phyloP scores from a whole-genome alignment of 2,113 vertebrate genomes.

The Falco punctatus region DNA sequence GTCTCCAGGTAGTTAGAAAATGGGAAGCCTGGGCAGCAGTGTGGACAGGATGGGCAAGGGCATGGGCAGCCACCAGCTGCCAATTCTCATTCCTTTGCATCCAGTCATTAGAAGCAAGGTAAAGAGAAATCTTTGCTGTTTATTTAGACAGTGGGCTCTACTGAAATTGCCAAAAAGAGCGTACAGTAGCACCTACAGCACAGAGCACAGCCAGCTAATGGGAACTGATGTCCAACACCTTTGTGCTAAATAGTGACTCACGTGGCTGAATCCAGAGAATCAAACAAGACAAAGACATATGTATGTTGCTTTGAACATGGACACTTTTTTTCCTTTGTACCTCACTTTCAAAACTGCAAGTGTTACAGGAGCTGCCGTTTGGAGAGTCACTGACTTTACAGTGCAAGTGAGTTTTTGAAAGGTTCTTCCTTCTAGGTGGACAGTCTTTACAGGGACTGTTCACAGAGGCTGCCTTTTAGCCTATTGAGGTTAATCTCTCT shows the following conservation, averaged over 20 bases:
- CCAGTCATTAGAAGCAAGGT: not conserved
- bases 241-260: not conserved
- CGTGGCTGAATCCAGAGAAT: not conserved
- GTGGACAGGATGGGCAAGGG: not conserved
- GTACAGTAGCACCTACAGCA: not conserved
- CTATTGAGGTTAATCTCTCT: not conserved
- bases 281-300: not conserved
- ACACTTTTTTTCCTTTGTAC: not conserved
- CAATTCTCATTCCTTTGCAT: not conserved
- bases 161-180: not conserved
- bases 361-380: not conserved
- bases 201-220: not conserved
- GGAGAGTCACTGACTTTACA: not conserved
- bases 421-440: not conserved
- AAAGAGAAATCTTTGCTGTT: not conserved
- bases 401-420: not conserved
- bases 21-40: not conserved
- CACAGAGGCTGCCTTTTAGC: not conserved
- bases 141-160: not conserved
- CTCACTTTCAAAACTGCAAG: not conserved
- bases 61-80: not conserved
- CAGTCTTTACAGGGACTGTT: not conserved
- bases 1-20: not conserved
- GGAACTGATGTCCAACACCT: not conserved
- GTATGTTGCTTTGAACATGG: not conserved